Evolutionary conservation across 1,140 invertebrate genomes (phyloP), one percentile per base, ranked within the genome.

Genomic region (Drosophila bifasciata): DNA sequence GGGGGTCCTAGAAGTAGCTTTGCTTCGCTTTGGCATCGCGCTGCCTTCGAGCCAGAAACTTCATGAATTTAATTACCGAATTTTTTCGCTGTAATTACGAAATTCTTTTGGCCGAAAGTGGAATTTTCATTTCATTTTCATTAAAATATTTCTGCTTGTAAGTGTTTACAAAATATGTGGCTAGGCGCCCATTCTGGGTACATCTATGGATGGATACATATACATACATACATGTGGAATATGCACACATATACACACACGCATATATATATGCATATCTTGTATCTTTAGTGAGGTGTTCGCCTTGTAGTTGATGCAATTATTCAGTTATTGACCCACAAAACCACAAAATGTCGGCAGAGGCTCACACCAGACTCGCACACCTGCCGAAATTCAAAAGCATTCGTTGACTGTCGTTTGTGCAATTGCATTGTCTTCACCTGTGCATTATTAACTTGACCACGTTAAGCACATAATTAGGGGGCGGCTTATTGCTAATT

Each of bases 81-180:
- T 86, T 86, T 88, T 88, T 86, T 72, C 78, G 83, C 84, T 86
- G 83, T 86, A 88, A 86, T 86, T 86, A 86, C 83, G 71, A 86
- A 88, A 86, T 86, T 86, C 83, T 88, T 86, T 83, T 86, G 83
- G 83, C 83, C 69, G 57, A 86, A 88, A 81, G 62, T 68, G 83
- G 83, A 86, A 86, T 86, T 86, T 88, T 86, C 78, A 88, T 86
- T 86, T 88, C 70, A 76, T 81, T 86, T 86, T 86, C 81, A 86
- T 88, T 86, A 88, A 86, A 86, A 86, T 86, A 84, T 83, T 84
- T 83, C 28, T 62, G 71, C 75, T 73, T 71, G 79, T 60, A 84
- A 85, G 67, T 85, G 76, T 85, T 85, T 74, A 84, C 79, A 72
- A 84, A 84, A 67, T 67, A 67, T 67, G 63, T 84, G 69, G 70